These are phyloP conservation scores for Pelvicachromis taeniatus DNA, from an alignment of 2,113 vertebrate genomes.

Conservation along the genomic window DNA sequence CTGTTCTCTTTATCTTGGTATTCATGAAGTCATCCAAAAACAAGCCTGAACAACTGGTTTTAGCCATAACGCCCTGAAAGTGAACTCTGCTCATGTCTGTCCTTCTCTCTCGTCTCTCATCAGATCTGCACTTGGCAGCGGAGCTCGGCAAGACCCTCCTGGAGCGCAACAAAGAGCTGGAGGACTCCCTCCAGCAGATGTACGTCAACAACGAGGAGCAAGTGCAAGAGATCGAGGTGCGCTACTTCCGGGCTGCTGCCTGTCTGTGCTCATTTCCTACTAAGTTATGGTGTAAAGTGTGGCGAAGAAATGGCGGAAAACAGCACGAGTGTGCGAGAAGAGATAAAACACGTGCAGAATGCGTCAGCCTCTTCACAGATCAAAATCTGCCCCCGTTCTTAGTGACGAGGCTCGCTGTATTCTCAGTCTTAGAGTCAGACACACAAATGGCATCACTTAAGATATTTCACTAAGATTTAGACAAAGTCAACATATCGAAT, in stretches of 20 bases:
- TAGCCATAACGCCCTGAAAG: not conserved
- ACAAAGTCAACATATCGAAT: not conserved
- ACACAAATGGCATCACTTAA: no score
- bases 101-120: not conserved
- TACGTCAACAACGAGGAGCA: conserved; percentile 94
- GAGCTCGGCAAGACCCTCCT: conserved; percentile 96
- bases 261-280: not conserved
- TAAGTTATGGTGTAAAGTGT: not conserved
- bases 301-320: not conserved
- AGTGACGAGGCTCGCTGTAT: not conserved
- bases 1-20: not conserved
- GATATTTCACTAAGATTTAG: no score
- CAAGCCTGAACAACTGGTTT: not conserved
- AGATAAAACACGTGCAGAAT: not conserved
- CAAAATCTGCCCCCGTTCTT: not conserved
- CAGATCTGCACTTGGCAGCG: conserved; percentile 88
- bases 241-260: not conserved
- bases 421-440: not conserved
- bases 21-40: not conserved
- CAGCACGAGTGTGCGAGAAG: not conserved
- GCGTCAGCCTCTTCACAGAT: not conserved
- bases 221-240: conserved; percentile 95
- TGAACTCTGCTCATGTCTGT: not conserved
- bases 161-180: conserved; percentile 96
- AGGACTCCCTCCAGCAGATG: conserved; percentile 96